Percentiles rank a stretch among this genome's conserved stretches.
These are phyloP conservation scores for Dysmachus trigonus DNA, from an alignment of 2,888 invertebrate species.

Conservation along the genomic window DNA sequence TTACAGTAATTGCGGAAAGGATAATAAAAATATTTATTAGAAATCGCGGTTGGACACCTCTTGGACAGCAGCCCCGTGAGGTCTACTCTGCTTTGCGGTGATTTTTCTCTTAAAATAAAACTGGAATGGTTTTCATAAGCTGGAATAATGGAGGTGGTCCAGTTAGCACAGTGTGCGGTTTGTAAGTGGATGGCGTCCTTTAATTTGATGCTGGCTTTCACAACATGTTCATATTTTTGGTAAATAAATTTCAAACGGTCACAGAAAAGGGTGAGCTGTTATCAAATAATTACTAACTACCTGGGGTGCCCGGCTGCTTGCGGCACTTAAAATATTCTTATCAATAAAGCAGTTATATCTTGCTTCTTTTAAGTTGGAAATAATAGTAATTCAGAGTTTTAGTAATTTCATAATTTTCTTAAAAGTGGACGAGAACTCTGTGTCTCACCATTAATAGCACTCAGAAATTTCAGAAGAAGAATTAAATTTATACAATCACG, in stretches of 20 bases:
- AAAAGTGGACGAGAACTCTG: no score
- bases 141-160: neutral
- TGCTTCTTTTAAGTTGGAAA: no score
- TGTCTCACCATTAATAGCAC: no score
- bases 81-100: slow-evolving; percentile 10
- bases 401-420: no score
- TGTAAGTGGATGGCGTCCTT: neutral
- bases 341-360: no score
- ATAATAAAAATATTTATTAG: slow-evolving; percentile 49
- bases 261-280: neutral
- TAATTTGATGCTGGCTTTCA: neutral
- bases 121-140: neutral
- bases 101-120: slow-evolving; percentile 9
- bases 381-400: no score
- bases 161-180: neutral
- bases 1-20: slow-evolving; percentile 46
- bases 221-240: neutral
- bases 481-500: no score
- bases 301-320: no score
- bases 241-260: neutral
- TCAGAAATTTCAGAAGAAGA: no score
- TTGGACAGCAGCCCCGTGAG: neutral
- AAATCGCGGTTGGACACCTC: slow-evolving; percentile 50
- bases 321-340: no score
- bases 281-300: neutral